Evolutionary conservation across 2,888 invertebrate genomes (phyloP).

Genomic region (Habrosyne pyritoides): DNA sequence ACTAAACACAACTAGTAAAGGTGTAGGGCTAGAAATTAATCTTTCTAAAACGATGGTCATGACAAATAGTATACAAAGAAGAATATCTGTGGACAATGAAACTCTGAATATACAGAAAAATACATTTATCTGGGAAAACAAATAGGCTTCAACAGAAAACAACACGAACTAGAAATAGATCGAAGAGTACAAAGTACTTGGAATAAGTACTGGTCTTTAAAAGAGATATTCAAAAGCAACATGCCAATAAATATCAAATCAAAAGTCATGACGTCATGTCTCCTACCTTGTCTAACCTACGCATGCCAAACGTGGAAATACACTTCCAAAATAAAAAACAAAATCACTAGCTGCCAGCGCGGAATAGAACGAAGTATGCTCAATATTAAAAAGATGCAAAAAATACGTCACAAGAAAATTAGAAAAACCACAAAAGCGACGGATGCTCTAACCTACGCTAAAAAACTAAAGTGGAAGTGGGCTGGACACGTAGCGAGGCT

Average conservation of each 20-base stretch:
- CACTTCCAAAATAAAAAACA: constrained; percentile 2
- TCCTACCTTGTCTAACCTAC: constrained; percentile 11
- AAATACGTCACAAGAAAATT: too few species aligned
- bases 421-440: too few species aligned
- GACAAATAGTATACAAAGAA: constrained; percentile 15
- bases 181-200: constrained; percentile 22
- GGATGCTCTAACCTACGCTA: too few species aligned
- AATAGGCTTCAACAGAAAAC: constrained; percentile 16
- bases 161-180: constrained; percentile 20
- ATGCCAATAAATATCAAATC: constrained; percentile 9
- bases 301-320: constrained; percentile 11
- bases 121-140: constrained; percentile 23
- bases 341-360: constrained; percentile 3
- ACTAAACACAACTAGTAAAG: too few species aligned
- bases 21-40: too few species aligned
- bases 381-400: too few species aligned
- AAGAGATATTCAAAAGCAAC: constrained; percentile 25
- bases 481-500: too few species aligned
- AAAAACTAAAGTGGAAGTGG: too few species aligned
- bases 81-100: constrained; percentile 15
- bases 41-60: too few species aligned
- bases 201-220: constrained; percentile 27
- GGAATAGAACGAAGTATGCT: too few species aligned
- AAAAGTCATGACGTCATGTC: too few species aligned
- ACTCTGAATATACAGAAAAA: constrained; percentile 11